These are phyloP conservation scores for Tapirus terrestris DNA, from an alignment of 2,113 vertebrate species.

Conservation along the genomic window DNA sequence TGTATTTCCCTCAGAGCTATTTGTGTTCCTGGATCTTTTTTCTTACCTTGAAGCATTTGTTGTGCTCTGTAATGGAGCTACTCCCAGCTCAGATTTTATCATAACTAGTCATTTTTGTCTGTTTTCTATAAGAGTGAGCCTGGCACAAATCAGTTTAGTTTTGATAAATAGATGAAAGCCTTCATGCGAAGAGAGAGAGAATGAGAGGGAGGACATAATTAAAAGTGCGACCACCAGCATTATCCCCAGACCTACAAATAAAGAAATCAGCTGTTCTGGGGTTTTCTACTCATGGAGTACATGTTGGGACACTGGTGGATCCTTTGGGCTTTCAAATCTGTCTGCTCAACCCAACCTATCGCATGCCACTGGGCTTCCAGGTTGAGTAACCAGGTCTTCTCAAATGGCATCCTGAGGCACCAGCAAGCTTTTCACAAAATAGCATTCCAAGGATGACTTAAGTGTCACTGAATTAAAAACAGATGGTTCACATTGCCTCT, in stretches of 20 bases:
- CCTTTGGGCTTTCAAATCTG: not conserved
- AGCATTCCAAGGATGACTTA: constrained; percentile 2
- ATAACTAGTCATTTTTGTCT: not conserved
- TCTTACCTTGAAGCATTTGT: not conserved
- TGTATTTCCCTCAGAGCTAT: not conserved
- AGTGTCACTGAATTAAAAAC: constrained; percentile 27
- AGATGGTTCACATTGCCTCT: not conserved
- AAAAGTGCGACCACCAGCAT: not conserved
- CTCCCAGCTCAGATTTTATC: not conserved
- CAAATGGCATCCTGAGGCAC: not conserved
- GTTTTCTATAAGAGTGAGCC: not conserved
- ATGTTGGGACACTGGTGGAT: not conserved
- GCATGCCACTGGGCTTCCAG: not conserved
- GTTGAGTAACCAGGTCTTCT: not conserved
- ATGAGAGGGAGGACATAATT: not conserved
- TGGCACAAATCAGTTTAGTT: not conserved
- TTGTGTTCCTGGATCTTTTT: not conserved
- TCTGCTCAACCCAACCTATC: not conserved
- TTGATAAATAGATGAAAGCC: not conserved
- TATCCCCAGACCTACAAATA: not conserved
- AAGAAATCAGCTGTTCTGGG: not conserved
- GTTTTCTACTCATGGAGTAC: not conserved
- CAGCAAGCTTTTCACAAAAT: not conserved
- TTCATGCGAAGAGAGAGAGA: not conserved
- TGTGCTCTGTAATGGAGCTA: not conserved